These are phyloP conservation scores for Nudaria mundana DNA, from an alignment of 2,888 invertebrate genomes.

Conservation along the genomic window DNA sequence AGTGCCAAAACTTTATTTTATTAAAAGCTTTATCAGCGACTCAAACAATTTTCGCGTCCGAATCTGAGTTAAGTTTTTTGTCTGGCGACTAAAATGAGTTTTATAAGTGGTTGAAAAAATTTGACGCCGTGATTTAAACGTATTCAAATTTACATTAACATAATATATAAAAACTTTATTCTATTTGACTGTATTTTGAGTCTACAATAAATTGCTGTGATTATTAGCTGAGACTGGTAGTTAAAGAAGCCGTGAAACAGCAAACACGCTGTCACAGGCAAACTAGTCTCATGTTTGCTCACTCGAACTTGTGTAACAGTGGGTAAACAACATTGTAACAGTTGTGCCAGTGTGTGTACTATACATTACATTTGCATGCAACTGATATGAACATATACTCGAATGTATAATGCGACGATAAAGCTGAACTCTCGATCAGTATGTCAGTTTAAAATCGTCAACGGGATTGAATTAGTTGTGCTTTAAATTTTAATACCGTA, in stretches of 20 bases:
- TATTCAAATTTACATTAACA: conserved; percentile 8
- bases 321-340: conserved; percentile 23
- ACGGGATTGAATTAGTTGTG: conserved; percentile 8
- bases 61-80: background rate
- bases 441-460: conserved; percentile 49
- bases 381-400: conserved; percentile 50
- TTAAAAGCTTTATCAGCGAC: conserved; percentile 2
- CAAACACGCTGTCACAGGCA: conserved; percentile 36
- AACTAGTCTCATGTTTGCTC: conserved; percentile 23
- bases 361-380: conserved; percentile 57
- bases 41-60: background rate
- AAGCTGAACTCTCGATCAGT: conserved; percentile 61
- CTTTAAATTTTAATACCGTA: conserved; percentile 11
- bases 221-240: conserved; percentile 18
- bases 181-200: too few species aligned
- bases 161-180: too few species aligned
- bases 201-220: conserved; percentile 21
- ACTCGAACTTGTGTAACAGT: conserved; percentile 36
- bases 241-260: conserved; percentile 50
- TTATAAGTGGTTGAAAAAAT: background rate
- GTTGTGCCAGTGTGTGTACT: conserved; percentile 25
- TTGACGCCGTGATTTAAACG: background rate
- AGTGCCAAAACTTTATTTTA: conserved; percentile 12
- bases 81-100: background rate
- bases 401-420: conserved; percentile 43